Percentiles rank a stretch among this genome's conserved stretches.
phyloP scores from a whole-genome alignment of 1,140 invertebrate genomes.

The Odontomachus brunneus region DNA sequence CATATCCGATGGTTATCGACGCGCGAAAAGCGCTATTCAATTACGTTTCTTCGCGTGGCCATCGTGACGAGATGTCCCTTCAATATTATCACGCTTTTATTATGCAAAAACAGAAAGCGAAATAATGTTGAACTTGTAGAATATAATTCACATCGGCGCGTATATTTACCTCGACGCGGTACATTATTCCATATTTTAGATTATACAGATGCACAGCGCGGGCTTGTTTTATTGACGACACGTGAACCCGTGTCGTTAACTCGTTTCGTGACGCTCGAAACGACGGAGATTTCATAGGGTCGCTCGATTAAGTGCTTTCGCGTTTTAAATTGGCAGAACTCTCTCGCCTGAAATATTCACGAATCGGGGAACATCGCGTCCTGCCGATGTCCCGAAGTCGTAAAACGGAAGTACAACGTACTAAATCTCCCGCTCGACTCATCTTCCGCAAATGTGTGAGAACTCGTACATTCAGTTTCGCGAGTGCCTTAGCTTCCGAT shows the following conservation, averaged over 20 bases:
- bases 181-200: background rate
- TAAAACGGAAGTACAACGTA: constrained; percentile 18
- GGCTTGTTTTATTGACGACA: too few relatives aligned
- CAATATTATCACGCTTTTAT: background rate
- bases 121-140: background rate
- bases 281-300: background rate
- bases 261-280: too few relatives aligned
- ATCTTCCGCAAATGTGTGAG: background rate
- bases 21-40: constrained; percentile 4
- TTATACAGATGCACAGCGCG: too few relatives aligned
- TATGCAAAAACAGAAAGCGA: background rate
- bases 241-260: too few relatives aligned
- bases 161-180: background rate
- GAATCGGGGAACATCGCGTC: background rate
- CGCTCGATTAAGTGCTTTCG: background rate
- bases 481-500: too few relatives aligned
- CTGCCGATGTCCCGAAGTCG: background rate
- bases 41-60: constrained; percentile 1
- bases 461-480: too few relatives aligned
- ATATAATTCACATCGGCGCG: background rate
- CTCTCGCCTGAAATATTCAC: too few relatives aligned
- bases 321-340: background rate
- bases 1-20: constrained; percentile 27
- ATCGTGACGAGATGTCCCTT: background rate
- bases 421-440: background rate